These are phyloP conservation scores for Lymantria dispar DNA, from an alignment of 2,888 invertebrate genomes.

Conservation along the genomic window DNA sequence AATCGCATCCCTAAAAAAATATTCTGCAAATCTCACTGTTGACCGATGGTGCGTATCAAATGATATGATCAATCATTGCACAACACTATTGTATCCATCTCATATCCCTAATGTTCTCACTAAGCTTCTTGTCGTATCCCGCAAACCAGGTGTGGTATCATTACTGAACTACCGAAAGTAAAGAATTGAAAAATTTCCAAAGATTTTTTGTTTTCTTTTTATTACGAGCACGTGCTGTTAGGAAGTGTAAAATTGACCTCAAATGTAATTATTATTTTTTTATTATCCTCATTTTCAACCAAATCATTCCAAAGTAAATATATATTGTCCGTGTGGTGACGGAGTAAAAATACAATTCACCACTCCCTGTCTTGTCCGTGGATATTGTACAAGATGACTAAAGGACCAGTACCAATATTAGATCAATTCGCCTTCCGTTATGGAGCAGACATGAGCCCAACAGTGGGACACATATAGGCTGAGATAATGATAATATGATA, in stretches of 20 bases:
- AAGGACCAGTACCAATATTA: too few relatives aligned
- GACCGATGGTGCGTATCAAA: conserved; percentile 75
- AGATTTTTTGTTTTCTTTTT: conserved; percentile 9
- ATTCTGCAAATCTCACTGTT: conserved; percentile 67
- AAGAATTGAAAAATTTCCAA: neutral
- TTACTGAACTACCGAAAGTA: neutral
- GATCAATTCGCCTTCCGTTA: too few relatives aligned
- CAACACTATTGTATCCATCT: conserved; percentile 39
- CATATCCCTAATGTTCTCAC: conserved; percentile 8
- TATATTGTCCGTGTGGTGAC: too few relatives aligned
- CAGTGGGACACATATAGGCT: too few relatives aligned
- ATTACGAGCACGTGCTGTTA: conserved; percentile 6
- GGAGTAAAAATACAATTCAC: too few relatives aligned
- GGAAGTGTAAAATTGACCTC: neutral
- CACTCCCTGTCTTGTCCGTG: too few relatives aligned
- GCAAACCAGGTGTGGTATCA: conserved; percentile 55
- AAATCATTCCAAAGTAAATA: too few relatives aligned
- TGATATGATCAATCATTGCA: conserved; percentile 69
- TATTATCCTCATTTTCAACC: neutral
- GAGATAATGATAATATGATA: too few relatives aligned
- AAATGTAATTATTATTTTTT: neutral
- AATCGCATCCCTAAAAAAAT: conserved; percentile 27
- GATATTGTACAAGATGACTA: too few relatives aligned
- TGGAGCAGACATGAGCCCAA: too few relatives aligned
- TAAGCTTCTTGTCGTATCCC: conserved; percentile 3